Conservation (phyloP, 1,140 invertebrate species). For the Drosophila pandora region DNA sequence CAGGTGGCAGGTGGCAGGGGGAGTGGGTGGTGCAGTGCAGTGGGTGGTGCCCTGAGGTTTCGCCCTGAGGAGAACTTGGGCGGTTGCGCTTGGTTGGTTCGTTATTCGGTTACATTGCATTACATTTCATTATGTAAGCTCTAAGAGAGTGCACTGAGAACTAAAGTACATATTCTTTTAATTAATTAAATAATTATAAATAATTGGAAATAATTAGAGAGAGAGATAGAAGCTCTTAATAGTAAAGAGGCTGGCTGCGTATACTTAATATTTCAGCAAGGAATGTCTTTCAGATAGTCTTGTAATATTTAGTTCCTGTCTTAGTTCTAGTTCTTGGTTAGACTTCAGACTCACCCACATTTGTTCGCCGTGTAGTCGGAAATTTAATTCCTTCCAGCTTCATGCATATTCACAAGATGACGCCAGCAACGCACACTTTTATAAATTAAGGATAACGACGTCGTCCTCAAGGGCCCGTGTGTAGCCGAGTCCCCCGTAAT, state of each 20-base stretch:
- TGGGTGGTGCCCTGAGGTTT: not conserved
- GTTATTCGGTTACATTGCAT: constrained; percentile 75
- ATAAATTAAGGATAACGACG: constrained; percentile 80
- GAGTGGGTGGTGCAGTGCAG: too few relatives aligned
- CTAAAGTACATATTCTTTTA: not conserved
- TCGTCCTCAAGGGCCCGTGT: constrained; percentile 20
- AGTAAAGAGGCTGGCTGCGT: not conserved
- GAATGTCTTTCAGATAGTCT: too few relatives aligned
- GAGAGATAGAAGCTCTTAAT: not conserved
- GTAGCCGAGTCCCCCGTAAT: constrained; percentile 46
- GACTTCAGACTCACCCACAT: not conserved
- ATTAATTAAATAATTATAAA: not conserved
- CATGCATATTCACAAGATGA: constrained; percentile 79
- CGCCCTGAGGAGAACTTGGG: constrained; percentile 4
- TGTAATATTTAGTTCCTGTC: too few relatives aligned
- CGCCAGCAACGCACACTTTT: constrained; percentile 65
- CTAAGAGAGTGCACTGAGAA: not conserved
- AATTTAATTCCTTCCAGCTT: constrained; percentile 77
- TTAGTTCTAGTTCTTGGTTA: too few relatives aligned
- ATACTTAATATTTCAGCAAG: not conserved
- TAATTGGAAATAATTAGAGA: not conserved
- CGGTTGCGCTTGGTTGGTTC: constrained; percentile 71
- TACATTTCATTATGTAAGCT: constrained; percentile 66
- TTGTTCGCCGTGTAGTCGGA: constrained; percentile 18
- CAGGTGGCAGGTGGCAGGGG: not conserved